Evolutionary conservation across 2,797 vertebrate species (phyloP).

Genomic region (Poeciliopsis infans): DNA sequence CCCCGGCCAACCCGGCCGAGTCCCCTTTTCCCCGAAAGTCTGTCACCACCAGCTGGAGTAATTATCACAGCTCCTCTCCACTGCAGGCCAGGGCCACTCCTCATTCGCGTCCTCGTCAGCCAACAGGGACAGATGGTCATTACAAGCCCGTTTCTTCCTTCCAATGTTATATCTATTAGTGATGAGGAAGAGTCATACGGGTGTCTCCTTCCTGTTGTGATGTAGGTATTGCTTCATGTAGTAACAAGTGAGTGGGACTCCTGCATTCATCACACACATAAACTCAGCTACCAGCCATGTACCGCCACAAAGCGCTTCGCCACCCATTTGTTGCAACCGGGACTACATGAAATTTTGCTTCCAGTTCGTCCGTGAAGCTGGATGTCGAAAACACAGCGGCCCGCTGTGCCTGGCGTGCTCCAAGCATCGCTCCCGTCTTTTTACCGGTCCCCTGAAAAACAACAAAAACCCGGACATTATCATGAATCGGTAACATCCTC

Average conservation of each 20-base stretch:
- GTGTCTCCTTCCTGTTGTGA: slow-evolving; percentile 48
- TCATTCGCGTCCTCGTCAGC: slow-evolving; percentile 53
- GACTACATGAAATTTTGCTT: too few relatives aligned
- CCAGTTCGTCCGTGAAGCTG: too few relatives aligned
- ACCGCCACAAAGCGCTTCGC: too few relatives aligned
- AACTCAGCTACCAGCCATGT: too few relatives aligned
- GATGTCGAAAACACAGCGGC: too few relatives aligned
- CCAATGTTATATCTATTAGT: slow-evolving; percentile 64
- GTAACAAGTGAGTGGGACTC: slow-evolving; percentile 20
- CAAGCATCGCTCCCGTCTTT: too few relatives aligned
- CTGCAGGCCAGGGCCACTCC: slow-evolving; percentile 54
- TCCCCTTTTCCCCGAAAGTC: slow-evolving; percentile 62
- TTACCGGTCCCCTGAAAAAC: too few relatives aligned
- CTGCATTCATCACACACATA: too few relatives aligned
- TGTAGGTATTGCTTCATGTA: slow-evolving; percentile 44
- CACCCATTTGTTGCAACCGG: too few relatives aligned
- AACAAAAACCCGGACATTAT: too few relatives aligned
- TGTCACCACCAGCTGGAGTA: slow-evolving; percentile 81
- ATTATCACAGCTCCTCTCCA: slow-evolving; percentile 68
- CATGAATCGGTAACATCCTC: too few relatives aligned
- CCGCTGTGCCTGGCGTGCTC: too few relatives aligned
- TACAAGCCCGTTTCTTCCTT: slow-evolving; percentile 64
- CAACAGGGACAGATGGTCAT: slow-evolving; percentile 75
- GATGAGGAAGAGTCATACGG: slow-evolving; percentile 29
- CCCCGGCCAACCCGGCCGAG: slow-evolving; percentile 45